Conservation (phyloP, 2,888 invertebrate species). For the Carcina quercana region DNA sequence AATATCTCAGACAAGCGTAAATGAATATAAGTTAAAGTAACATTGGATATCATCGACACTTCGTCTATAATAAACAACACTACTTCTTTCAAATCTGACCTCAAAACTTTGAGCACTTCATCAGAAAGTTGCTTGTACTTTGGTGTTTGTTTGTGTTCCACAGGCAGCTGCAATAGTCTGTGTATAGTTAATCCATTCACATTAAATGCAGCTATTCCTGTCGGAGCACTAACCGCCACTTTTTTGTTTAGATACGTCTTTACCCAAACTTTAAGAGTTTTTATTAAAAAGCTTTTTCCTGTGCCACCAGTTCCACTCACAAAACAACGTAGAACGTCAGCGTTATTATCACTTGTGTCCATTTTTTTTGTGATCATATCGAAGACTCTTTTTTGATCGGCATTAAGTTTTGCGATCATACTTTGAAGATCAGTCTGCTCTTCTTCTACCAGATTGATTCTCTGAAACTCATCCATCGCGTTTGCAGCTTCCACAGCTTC, state of each 20-base stretch:
- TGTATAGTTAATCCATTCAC: constrained; percentile 32
- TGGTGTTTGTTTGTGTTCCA: constrained; percentile 25
- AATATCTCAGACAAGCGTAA: constrained; percentile 23
- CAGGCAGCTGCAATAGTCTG: constrained; percentile 26
- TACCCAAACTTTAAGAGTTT: constrained; percentile 23
- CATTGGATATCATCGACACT: constrained; percentile 19
- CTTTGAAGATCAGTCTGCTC: constrained; percentile 11
- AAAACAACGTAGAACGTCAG: constrained; percentile 12
- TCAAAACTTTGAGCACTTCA: constrained; percentile 16
- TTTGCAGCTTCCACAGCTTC: constrained; percentile 19
- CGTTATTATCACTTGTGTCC: constrained; percentile 6
- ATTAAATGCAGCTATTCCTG: constrained; percentile 34
- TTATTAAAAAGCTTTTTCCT: constrained; percentile 27
- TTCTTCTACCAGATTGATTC: constrained; percentile 12
- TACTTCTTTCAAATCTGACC: constrained; percentile 22
- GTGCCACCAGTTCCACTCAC: constrained; percentile 26
- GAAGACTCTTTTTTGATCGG: constrained; percentile 24
- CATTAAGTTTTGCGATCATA: constrained; percentile 21
- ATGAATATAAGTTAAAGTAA: constrained; percentile 17
- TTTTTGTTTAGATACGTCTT: constrained; percentile 20
- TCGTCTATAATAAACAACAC: constrained; percentile 27
- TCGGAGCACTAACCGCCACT: constrained; percentile 20
- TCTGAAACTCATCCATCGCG: constrained; percentile 19
- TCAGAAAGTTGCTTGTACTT: constrained; percentile 26
- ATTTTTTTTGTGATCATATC: constrained; percentile 16